phyloP scores from a whole-genome alignment of 2,113 vertebrate species.

The Typhlomys cinereus region DNA sequence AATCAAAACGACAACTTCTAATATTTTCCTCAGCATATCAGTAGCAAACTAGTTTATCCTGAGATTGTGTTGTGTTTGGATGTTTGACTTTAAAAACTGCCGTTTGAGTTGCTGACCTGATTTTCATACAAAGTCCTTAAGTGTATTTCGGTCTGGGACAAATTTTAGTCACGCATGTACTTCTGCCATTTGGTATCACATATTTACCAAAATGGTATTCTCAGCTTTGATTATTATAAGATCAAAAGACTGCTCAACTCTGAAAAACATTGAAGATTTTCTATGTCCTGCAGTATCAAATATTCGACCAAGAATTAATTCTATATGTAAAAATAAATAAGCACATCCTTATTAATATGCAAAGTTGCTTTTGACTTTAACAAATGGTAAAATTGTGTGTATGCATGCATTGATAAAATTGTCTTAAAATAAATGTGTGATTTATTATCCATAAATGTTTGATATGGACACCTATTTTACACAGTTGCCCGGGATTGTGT shows the following conservation, averaged over 20 bases:
- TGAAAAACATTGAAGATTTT: not conserved
- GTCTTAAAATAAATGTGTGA: not conserved
- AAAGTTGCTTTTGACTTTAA: not conserved
- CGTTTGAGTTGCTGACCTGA: not conserved
- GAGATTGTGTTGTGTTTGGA: not conserved
- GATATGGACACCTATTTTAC: not conserved
- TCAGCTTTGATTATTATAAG: not conserved
- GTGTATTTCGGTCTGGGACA: not conserved
- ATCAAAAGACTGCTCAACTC: not conserved
- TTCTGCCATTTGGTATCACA: not conserved
- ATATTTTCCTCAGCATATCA: not conserved
- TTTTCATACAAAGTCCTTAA: not conserved
- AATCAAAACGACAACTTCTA: not conserved
- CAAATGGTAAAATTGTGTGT: not conserved
- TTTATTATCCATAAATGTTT: not conserved
- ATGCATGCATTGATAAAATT: not conserved
- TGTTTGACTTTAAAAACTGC: not conserved
- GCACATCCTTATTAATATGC: not conserved
- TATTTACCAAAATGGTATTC: not conserved
- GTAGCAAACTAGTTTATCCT: not conserved
- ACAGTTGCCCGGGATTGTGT: not conserved
- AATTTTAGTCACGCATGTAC: not conserved
- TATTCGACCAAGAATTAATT: not conserved
- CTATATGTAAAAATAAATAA: not conserved
- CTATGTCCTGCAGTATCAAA: not conserved